Conservation (phyloP, 1,140 invertebrate genomes). For the Schlechtendalia chinensis region DNA sequence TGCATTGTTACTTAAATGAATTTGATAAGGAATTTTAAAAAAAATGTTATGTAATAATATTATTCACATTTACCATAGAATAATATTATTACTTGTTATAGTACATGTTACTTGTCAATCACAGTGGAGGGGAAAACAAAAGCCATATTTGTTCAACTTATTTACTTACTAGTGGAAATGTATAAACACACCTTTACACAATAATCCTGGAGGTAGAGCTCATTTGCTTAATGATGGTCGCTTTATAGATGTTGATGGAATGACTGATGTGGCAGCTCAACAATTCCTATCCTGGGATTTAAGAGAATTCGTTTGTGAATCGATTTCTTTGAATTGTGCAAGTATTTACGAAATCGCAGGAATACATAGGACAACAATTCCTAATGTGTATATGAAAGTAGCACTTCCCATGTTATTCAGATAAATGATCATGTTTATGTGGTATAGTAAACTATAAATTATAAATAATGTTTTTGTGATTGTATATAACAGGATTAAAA, state of each 20-base stretch:
- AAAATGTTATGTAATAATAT: background rate
- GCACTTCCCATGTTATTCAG: background rate
- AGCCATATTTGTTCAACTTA: background rate
- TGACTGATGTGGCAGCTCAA: too few species aligned
- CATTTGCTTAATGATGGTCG: background rate
- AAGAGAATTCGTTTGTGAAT: background rate
- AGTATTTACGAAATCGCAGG: background rate
- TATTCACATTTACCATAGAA: background rate
- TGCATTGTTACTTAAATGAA: background rate
- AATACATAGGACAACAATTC: background rate
- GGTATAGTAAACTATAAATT: background rate
- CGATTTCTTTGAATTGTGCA: background rate
- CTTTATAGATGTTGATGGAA: background rate
- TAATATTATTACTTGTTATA: background rate
- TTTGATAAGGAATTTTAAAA: background rate
- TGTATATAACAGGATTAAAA: background rate
- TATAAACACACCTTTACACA: background rate
- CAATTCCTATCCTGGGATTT: too few species aligned
- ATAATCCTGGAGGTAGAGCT: too few species aligned
- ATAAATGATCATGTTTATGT: background rate
- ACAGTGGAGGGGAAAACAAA: too few species aligned
- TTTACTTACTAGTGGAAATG: background rate
- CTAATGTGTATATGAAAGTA: background rate
- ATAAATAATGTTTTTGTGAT: background rate
- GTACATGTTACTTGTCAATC: background rate